Percentiles rank a stretch among this genome's conserved stretches.
Evolutionary conservation across 2,888 invertebrate species (phyloP).

Genomic region (Machimus rusticus): DNA sequence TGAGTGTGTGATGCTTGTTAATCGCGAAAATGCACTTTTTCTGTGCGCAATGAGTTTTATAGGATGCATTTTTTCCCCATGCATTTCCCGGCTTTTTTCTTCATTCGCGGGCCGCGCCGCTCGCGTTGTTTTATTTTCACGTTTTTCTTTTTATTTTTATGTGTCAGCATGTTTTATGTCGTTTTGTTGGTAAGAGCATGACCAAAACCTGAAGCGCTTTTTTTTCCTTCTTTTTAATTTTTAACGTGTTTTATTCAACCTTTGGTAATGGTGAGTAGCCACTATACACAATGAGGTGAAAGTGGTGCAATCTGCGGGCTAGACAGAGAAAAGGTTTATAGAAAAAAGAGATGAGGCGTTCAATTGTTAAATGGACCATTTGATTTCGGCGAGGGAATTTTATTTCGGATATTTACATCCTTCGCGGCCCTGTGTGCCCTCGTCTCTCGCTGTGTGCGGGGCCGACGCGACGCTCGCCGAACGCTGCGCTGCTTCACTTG

Average conservation of each 20-base stretch:
- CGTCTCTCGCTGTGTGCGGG: neutral
- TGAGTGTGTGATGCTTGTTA: conserved; percentile 40
- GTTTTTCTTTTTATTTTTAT: conserved; percentile 11
- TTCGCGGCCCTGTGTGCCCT: neutral
- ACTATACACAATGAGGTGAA: conserved; percentile 41
- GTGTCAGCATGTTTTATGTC: conserved; percentile 40
- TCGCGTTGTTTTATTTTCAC: neutral
- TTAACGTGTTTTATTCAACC: conserved; percentile 40
- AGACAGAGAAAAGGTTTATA: conserved; percentile 36
- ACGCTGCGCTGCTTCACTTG: neutral
- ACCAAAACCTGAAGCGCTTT: conserved; percentile 36
- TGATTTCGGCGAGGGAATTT: conserved; percentile 39
- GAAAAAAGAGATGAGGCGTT: conserved; percentile 40
- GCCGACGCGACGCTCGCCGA: neutral
- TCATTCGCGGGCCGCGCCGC: neutral
- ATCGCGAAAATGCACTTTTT: conserved; percentile 41
- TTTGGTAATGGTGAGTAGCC: conserved; percentile 41
- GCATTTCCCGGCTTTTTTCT: conserved; percentile 25
- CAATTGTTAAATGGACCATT: conserved; percentile 41
- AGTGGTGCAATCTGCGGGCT: conserved; percentile 41
- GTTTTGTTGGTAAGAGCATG: conserved; percentile 40
- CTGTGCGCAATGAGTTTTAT: conserved; percentile 41
- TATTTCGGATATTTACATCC: conserved; percentile 33
- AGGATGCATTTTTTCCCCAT: conserved; percentile 38
- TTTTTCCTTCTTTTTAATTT: conserved; percentile 12